These are phyloP conservation scores for Smutsia temminckii DNA, from an alignment of 2,797 vertebrate species.

Conservation along the genomic window DNA sequence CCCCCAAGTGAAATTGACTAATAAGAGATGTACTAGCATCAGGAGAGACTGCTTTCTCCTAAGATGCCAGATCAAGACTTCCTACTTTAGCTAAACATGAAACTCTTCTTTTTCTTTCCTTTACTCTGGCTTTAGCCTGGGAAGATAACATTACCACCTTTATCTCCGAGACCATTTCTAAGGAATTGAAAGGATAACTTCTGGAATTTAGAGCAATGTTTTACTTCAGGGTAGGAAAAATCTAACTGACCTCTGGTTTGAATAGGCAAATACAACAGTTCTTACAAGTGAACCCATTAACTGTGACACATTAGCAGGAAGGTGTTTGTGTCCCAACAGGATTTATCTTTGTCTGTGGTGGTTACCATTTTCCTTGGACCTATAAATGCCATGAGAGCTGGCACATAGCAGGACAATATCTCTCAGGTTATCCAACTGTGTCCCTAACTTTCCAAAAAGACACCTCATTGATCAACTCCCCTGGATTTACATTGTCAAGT, in stretches of 20 bases:
- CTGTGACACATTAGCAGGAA: not conserved
- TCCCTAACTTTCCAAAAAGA: not conserved
- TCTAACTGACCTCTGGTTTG: not conserved
- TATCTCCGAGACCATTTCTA: not conserved
- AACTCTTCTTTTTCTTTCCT: not conserved
- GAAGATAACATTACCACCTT: not conserved
- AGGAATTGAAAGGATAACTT: not conserved
- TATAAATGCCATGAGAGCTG: not conserved
- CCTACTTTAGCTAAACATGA: not conserved
- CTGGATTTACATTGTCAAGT: not conserved
- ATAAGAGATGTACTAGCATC: not conserved
- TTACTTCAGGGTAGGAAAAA: not conserved
- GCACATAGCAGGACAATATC: not conserved
- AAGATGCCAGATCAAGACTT: not conserved
- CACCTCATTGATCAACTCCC: not conserved
- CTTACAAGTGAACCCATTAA: not conserved
- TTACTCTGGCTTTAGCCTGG: not conserved
- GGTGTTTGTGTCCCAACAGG: not conserved
- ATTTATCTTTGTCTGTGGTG: not conserved
- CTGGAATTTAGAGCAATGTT: not conserved
- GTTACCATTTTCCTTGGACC: not conserved
- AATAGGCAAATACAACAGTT: not conserved
- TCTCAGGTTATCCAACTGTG: not conserved
- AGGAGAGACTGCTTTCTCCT: not conserved
- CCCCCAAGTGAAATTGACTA: not conserved